These are phyloP conservation scores for Sorex maritimensis DNA, from an alignment of 2,797 vertebrate genomes.

Conservation along the genomic window DNA sequence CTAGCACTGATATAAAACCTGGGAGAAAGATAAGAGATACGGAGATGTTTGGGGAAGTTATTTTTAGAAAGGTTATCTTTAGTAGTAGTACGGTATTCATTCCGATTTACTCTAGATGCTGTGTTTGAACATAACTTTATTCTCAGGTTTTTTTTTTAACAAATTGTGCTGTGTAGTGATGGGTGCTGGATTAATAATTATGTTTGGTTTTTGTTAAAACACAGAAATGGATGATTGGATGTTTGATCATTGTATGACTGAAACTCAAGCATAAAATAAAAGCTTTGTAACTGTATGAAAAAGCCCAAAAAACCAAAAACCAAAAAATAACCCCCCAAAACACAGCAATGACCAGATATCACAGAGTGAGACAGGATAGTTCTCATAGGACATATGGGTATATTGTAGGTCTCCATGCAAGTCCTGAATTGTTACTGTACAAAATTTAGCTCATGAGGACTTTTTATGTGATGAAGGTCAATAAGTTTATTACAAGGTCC, in stretches of 20 bases:
- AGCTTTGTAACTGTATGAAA: no score
- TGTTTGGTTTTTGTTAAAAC: slow-evolving; percentile 25
- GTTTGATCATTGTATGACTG: no score
- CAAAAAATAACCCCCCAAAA: background rate
- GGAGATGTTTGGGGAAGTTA: background rate
- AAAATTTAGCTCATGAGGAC: background rate
- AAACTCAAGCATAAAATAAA: no score
- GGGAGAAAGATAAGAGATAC: background rate
- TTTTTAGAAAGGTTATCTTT: background rate
- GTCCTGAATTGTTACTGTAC: background rate
- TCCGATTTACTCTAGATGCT: background rate
- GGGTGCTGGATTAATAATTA: background rate
- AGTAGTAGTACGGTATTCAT: background rate
- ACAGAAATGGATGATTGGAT: background rate
- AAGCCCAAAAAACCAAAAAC: no score
- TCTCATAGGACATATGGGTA: background rate
- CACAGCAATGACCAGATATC: background rate
- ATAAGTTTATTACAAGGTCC: background rate
- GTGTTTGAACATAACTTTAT: slow-evolving; percentile 20
- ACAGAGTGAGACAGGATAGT: background rate
- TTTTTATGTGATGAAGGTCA: background rate
- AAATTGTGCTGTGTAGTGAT: background rate
- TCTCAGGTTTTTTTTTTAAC: slow-evolving; percentile 13
- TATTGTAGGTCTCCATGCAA: background rate
- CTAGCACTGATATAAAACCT: background rate